Percentiles rank a stretch among this genome's conserved stretches.
phyloP scores from a whole-genome alignment of 2,888 invertebrate genomes.

The Drosophila emarginata region DNA sequence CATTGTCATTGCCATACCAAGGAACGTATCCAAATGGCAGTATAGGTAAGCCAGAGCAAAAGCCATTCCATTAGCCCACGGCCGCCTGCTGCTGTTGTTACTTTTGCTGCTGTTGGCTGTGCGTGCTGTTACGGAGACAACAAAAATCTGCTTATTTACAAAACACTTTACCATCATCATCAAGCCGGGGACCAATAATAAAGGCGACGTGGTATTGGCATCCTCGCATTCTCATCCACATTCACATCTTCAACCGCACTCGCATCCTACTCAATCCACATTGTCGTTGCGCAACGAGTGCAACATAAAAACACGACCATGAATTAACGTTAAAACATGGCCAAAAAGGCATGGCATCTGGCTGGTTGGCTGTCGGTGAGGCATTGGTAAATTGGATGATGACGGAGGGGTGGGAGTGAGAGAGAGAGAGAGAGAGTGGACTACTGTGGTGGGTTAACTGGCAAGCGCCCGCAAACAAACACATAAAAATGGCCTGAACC shows the following conservation, averaged over 20 bases:
- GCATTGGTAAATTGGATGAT: neutral
- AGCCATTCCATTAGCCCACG: slow-evolving; percentile 65
- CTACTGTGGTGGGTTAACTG: neutral
- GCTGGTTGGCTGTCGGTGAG: neutral
- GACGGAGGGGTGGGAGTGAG: no score
- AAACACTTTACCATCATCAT: slow-evolving; percentile 62
- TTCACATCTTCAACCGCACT: neutral
- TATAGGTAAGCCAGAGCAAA: slow-evolving; percentile 62
- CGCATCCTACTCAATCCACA: slow-evolving; percentile 47
- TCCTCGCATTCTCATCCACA: neutral
- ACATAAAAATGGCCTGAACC: slow-evolving; percentile 66
- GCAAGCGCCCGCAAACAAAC: slow-evolving; percentile 62
- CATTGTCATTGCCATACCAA: slow-evolving; percentile 10
- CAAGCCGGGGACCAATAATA: slow-evolving; percentile 41
- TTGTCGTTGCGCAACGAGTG: slow-evolving; percentile 60
- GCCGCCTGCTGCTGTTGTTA: slow-evolving; percentile 26
- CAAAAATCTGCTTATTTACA: slow-evolving; percentile 71
- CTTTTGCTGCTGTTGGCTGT: slow-evolving; percentile 16
- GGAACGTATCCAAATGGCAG: slow-evolving; percentile 24
- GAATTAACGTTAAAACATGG: slow-evolving; percentile 79
- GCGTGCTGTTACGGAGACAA: slow-evolving; percentile 34
- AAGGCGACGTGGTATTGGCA: slow-evolving; percentile 19
- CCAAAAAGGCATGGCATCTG: slow-evolving; percentile 55
- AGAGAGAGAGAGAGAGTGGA: no score
- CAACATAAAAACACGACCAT: slow-evolving; percentile 78